Evolutionary conservation across 2,888 invertebrate genomes (phyloP).

Genomic region (Pemphredon lugubris): DNA sequence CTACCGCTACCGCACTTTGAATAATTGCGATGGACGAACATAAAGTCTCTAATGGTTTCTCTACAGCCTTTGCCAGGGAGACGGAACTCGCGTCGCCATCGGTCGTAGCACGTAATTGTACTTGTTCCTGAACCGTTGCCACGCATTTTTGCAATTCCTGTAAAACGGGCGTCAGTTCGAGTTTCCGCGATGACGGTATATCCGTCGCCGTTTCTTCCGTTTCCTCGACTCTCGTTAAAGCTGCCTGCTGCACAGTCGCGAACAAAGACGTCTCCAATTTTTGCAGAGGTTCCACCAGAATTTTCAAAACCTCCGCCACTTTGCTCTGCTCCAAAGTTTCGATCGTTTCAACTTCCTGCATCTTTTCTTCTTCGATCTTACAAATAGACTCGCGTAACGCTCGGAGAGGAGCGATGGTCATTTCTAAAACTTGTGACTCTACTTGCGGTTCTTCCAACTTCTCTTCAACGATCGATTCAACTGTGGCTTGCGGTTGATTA

Average conservation of each 20-base stretch:
- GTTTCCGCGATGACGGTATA: constrained; percentile 23
- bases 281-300: constrained; percentile 50
- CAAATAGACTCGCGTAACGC: constrained; percentile 50
- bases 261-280: constrained; percentile 48
- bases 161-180: constrained; percentile 48
- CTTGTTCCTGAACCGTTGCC: constrained; percentile 67
- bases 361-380: constrained; percentile 48
- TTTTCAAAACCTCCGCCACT: constrained; percentile 27
- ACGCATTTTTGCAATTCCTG: constrained; percentile 69
- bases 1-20: constrained; percentile 20
- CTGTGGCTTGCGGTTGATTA: constrained; percentile 46
- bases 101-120: constrained; percentile 55
- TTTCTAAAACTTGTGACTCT: constrained; percentile 46
- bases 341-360: constrained; percentile 38
- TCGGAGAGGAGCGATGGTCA: constrained; percentile 46
- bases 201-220: constrained; percentile 78
- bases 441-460: constrained; percentile 5
- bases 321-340: constrained; percentile 8
- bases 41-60: constrained; percentile 41
- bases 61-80: constrained; percentile 18
- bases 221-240: constrained; percentile 6
- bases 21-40: constrained; percentile 39
- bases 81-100: constrained; percentile 14
- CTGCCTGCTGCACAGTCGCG: constrained; percentile 37
- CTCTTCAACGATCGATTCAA: constrained; percentile 69